Percentiles rank a stretch among this genome's conserved stretches.
Conservation (phyloP, 2,888 invertebrate genomes). For the Chalcis sispes region DNA sequence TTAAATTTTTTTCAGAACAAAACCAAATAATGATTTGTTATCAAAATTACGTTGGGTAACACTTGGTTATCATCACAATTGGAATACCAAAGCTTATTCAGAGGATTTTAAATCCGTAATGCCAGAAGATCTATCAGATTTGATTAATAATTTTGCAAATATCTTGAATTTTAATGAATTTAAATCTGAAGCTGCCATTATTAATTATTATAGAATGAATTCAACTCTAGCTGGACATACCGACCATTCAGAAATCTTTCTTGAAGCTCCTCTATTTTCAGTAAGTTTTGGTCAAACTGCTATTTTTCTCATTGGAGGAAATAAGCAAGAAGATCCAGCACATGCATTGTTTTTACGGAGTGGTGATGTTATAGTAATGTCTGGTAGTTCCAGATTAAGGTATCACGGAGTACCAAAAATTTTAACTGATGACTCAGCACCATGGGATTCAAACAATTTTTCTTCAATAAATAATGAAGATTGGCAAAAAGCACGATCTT, state of each 20-base stretch:
- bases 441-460: constrained; percentile 75
- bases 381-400: constrained; percentile 87
- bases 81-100: constrained; percentile 94
- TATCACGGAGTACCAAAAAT: constrained; percentile 97
- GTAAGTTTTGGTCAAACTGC: constrained; percentile 97
- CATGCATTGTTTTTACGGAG: constrained; percentile 86
- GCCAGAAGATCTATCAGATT: constrained; percentile 83
- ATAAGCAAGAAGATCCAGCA: constrained; percentile 82
- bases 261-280: constrained; percentile 92
- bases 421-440: constrained; percentile 76
- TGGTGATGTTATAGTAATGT: constrained; percentile 96
- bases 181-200: constrained; percentile 93
- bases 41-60: constrained; percentile 93
- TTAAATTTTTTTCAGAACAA: constrained; percentile 56
- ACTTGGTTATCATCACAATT: constrained; percentile 97
- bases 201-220: constrained; percentile 96
- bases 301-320: constrained; percentile 94
- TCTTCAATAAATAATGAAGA: constrained; percentile 58
- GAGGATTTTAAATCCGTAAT: constrained; percentile 83
- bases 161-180: constrained; percentile 80
- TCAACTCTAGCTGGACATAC: constrained; percentile 95
- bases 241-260: constrained; percentile 93
- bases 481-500: constrained; percentile 66
- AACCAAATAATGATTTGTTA: constrained; percentile 66
- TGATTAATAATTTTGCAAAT: constrained; percentile 82